A percentile compares a stretch with the other conserved stretches of the same genome.
phyloP scores from a whole-genome alignment of 2,797 vertebrate genomes.

The Pseudocheirus occidentalis region DNA sequence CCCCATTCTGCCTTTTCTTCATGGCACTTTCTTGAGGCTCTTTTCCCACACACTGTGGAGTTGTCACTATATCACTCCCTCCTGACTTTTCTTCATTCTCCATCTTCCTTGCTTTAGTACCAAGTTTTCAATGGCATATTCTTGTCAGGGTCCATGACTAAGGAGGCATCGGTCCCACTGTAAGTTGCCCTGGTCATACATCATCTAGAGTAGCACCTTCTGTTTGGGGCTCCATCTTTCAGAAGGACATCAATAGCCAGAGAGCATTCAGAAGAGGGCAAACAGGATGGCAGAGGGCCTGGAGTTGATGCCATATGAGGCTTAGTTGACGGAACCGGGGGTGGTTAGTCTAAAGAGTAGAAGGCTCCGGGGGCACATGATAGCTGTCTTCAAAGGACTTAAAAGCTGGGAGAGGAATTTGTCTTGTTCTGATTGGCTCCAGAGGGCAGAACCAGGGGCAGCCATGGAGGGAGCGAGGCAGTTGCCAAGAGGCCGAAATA shows the following conservation, averaged over 20 bases:
- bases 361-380: neutral
- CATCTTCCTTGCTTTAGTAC: constrained; percentile 5
- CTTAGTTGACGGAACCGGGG: neutral
- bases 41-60: neutral
- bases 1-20: too few species aligned
- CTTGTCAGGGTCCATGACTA: neutral
- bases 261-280: neutral
- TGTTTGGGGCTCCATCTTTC: neutral
- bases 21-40: neutral
- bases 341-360: neutral
- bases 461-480: neutral
- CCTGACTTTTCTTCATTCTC: neutral
- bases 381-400: neutral
- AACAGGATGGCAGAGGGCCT: neutral
- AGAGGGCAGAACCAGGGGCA: neutral
- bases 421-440: neutral
- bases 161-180: neutral
- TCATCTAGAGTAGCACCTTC: neutral
- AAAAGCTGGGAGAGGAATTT: neutral
- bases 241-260: neutral
- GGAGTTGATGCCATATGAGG: neutral
- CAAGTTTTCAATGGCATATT: neutral
- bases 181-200: neutral
- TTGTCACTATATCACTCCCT: neutral
- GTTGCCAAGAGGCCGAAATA: neutral